Conservation (phyloP, 2,113 vertebrate species). For the Heterotilapia buettikoferi region DNA sequence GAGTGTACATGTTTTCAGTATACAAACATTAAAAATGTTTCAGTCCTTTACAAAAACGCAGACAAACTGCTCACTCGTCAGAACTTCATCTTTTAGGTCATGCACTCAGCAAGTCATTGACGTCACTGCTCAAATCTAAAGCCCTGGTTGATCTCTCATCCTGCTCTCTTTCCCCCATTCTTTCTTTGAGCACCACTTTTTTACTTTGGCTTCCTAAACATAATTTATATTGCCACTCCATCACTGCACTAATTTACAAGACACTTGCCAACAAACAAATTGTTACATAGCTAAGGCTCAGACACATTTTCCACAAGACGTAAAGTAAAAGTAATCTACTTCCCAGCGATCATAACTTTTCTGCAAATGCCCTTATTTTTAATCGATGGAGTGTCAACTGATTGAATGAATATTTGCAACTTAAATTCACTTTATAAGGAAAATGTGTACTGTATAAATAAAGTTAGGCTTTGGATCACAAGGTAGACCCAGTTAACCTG, state of each 20-base stretch:
- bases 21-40: not conserved
- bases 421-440: not conserved
- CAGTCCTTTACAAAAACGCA: not conserved
- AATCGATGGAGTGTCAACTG: not conserved
- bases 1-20: not conserved
- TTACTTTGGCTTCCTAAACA: not conserved
- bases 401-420: not conserved
- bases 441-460: not conserved
- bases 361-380: not conserved
- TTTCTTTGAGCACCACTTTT: not conserved
- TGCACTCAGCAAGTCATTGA: not conserved
- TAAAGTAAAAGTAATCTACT: not conserved
- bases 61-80: not conserved
- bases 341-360: not conserved
- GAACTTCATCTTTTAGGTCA: not conserved
- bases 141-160: not conserved
- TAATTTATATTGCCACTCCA: not conserved
- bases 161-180: not conserved
- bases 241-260: not conserved
- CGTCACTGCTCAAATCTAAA: not conserved
- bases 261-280: not conserved
- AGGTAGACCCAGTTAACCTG: not conserved
- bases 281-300: not conserved
- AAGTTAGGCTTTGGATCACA: not conserved
- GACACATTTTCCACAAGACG: not conserved